Percentiles rank a stretch among this genome's conserved stretches.
Evolutionary conservation across 2,797 vertebrate genomes (phyloP).

Genomic region (Gorsachius magnificus): DNA sequence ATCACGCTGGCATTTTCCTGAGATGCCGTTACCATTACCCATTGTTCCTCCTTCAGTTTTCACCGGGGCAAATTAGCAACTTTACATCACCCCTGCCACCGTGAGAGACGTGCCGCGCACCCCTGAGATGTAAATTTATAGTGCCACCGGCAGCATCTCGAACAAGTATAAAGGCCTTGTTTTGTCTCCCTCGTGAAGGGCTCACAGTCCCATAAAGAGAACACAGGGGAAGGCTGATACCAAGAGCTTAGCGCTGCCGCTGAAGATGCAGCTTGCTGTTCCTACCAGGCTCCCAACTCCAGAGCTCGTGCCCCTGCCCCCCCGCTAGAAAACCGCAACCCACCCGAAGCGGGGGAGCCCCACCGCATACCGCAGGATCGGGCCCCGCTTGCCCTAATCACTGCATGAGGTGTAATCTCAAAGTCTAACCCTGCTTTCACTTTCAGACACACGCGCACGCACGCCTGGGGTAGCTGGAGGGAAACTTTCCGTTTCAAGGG

Average conservation of each 20-base stretch:
- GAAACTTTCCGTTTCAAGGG: background rate
- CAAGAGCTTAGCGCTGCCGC: background rate
- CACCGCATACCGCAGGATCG: rapidly evolving
- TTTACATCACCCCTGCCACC: slow-evolving; percentile 21
- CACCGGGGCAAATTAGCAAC: slow-evolving; percentile 30
- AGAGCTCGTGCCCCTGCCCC: background rate
- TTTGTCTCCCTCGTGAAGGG: background rate
- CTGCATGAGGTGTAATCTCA: background rate
- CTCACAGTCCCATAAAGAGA: background rate
- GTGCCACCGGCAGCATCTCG: background rate
- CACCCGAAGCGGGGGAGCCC: rapidly evolving
- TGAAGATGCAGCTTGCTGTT: background rate
- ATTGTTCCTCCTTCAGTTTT: slow-evolving; percentile 23
- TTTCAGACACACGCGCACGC: background rate
- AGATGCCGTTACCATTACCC: background rate
- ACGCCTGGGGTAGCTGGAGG: background rate
- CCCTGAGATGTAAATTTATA: background rate
- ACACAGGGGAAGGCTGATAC: background rate
- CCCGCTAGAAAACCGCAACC: rapidly evolving
- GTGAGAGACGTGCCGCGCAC: background rate
- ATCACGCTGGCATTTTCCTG: slow-evolving; percentile 28
- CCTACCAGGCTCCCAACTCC: background rate
- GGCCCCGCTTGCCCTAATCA: rapidly evolving
- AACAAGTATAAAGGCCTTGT: background rate
- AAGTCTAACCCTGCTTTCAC: background rate